These are phyloP conservation scores for Gymnogyps californianus DNA, from an alignment of 2,113 vertebrate genomes.

Conservation along the genomic window DNA sequence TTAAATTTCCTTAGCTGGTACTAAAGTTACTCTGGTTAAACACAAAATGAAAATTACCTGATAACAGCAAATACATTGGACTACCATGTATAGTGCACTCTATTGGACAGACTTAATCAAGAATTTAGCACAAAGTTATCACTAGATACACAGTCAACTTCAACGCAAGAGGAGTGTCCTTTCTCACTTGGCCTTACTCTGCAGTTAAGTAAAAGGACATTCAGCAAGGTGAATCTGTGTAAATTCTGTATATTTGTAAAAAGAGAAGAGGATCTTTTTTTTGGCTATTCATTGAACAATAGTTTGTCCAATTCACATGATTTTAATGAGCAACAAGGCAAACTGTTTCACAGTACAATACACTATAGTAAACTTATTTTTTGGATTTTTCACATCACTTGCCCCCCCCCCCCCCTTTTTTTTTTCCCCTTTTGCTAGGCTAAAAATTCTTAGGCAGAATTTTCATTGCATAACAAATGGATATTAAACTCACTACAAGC, in stretches of 20 bases:
- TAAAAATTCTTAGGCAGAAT: background rate
- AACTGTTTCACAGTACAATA: background rate
- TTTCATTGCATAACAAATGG: background rate
- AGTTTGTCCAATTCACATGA: background rate
- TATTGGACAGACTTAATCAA: background rate
- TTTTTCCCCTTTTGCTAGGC: background rate
- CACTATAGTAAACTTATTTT: background rate
- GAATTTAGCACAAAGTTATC: background rate
- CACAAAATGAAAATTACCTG: background rate
- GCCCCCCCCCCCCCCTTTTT: too few relatives aligned
- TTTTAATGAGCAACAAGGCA: background rate
- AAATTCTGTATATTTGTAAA: background rate
- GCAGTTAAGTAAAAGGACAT: background rate
- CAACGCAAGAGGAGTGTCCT: background rate
- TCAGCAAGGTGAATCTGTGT: background rate
- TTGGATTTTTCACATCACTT: background rate
- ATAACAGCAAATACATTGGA: too few relatives aligned
- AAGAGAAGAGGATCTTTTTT: background rate
- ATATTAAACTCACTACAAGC: background rate
- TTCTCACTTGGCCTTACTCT: background rate
- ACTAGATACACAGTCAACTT: background rate
- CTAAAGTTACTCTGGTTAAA: background rate
- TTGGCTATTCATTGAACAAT: background rate
- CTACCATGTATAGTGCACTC: background rate
- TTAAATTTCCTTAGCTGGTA: background rate